phyloP scores from a whole-genome alignment of 2,797 vertebrate species.

The Gobio occitaniae region DNA sequence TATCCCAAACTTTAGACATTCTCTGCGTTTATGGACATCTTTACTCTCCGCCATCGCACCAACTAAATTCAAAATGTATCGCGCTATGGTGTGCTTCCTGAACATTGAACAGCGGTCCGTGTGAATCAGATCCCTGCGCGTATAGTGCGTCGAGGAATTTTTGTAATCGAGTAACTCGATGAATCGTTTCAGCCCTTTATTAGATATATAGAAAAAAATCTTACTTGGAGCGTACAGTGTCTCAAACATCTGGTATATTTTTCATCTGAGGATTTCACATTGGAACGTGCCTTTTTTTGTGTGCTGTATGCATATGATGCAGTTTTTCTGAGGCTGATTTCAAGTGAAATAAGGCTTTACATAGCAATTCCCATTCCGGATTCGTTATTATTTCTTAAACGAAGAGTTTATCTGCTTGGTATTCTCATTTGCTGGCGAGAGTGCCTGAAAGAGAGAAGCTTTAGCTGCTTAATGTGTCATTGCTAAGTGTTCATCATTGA shows the following conservation, averaged over 20 bases:
- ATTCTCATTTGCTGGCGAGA: neutral
- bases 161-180: too few relatives aligned
- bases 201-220: neutral
- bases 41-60: too few relatives aligned
- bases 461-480: neutral
- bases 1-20: too few relatives aligned
- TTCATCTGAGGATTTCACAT: neutral
- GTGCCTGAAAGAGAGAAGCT: slow-evolving; percentile 17
- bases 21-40: too few relatives aligned
- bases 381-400: neutral
- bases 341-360: neutral
- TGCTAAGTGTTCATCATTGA: slow-evolving; percentile 27
- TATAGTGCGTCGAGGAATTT: too few relatives aligned
- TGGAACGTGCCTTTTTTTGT: neutral
- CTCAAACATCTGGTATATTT: neutral
- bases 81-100: too few relatives aligned
- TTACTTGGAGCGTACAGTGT: neutral
- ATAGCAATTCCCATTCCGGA: neutral
- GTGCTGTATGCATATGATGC: neutral
- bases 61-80: too few relatives aligned
- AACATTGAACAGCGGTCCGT: too few relatives aligned
- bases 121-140: too few relatives aligned
- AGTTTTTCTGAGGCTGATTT: neutral
- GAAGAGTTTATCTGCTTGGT: neutral
- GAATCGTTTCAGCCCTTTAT: too few relatives aligned